Evolutionary conservation across 2,888 invertebrate genomes (phyloP), one percentile per base, ranked within the genome.

Genomic region (Caenorhabditis sp.): DNA sequence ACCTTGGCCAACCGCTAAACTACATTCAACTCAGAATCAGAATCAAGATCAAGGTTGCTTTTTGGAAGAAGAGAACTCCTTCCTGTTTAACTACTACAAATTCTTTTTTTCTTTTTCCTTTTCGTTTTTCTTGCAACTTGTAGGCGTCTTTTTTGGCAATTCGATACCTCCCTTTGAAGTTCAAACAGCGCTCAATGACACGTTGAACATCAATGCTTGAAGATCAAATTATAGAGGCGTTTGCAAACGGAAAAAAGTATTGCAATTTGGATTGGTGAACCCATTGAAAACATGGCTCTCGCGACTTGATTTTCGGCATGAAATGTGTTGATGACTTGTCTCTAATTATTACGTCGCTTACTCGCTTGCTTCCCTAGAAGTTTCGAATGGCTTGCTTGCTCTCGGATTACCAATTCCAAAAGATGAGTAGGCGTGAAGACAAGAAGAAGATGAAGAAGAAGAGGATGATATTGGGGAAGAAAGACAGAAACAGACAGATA

Each of bases 181-280:
- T 74, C 74, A 74, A 65, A 67, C 58, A 74, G 50, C 74, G 67
- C 74, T 74, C 67, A 67, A 74, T 60, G 74, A 67, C 65, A 74
- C 55, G 64, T 64, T 26, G 61, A 72, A 65, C 64, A 72, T 65
- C 72, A 74, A 74, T 65, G 74, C 60, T 67, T 60, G 60, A 74
- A 53, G 60, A 51, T 65, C 72, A 74, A 26, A 22, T 65, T 58
- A 65, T 37, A 56, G 56, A 47, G 74, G 28, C 13, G 47, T 55
- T 44, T 32, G 22, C 44, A 53, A n/a, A n/a, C n/a, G n/a, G n/a
- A 62, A 62, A 55, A n/a, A 56, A 37, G 70, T 40, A 61, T 71
- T 64, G 55, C 58, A 65, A 65, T 58, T 72, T 72, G 11, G 72
- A n/a, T n/a, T n/a, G n/a, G n/a, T n/a, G n/a, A n/a, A n/a, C n/a